Base-by-base conservation (phyloP, 2,797 vertebrate species). In the Cirrhinus mrigala region DNA sequence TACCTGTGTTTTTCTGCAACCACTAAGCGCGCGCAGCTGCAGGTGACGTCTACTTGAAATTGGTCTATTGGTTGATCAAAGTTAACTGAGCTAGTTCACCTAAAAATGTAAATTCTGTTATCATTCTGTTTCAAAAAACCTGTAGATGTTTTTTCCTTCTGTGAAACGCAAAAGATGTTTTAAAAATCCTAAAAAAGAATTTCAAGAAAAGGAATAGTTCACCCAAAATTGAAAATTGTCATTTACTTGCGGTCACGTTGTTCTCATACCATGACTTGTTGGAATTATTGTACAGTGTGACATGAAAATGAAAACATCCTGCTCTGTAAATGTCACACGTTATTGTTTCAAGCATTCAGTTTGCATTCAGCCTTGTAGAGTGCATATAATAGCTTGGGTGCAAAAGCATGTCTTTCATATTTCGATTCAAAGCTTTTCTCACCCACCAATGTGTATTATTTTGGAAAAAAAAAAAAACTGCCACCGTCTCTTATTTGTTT, bases 401-500 rank as follows among this genome's bases (percentile, higher is more conserved):
- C 44, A 68, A 66, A 40, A 50, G 18, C 78, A 52, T 68, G 64
- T 24, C 24, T 64, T 24, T 64, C 37, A 29, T 46, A 46, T 62
- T 44, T 24, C 16, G 40, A 15, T 37, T 54, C 7, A 15, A 54
- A 74, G 27, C 6, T 18, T 56, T 69, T 40, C 22, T 60, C 75
- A 46, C 6, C 24, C 37, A 46, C 66, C 79, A 68, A 79, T 87
- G 64, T 84, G 22, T 79, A 1, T 79, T 77, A 5, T 48, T 87
- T 84, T 83, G 6, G 37, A 7, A 8, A 8, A 40, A 2, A 33
- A 33, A 33, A 44, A 62, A 70, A 90, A 73, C 10, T 84, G 50
- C 71, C 76, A 77, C 74, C 2, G 29, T 85, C 85, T 88, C 75
- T 79, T 84, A 24, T 89, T 87, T 89, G 66, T 87, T 87, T 60